Conservation (phyloP, 1,140 invertebrate species). For the Pararge aegeria region DNA sequence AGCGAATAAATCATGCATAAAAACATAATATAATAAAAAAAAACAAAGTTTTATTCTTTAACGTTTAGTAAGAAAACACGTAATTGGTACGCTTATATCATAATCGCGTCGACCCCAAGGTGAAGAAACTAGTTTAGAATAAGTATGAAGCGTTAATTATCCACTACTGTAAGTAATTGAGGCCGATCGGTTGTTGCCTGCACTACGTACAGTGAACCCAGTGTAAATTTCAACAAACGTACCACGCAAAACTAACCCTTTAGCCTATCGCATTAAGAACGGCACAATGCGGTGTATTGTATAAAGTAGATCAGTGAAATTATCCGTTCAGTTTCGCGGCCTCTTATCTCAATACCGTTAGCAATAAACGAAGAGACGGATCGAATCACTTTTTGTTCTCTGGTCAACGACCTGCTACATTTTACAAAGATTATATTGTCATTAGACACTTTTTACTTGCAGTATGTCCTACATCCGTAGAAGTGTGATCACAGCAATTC, state of each 20-base stretch:
- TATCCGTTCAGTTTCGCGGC: slow-evolving; percentile 31
- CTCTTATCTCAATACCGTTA: slow-evolving; percentile 28
- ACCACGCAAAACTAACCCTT: slow-evolving; percentile 5
- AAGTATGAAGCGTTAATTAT: slow-evolving; percentile 16
- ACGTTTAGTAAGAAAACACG: neutral
- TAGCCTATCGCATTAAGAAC: neutral
- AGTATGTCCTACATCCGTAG: too few relatives aligned
- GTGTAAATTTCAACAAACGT: neutral
- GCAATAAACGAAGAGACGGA: slow-evolving; percentile 25
- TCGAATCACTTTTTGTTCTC: slow-evolving; percentile 17
- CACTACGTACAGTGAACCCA: slow-evolving; percentile 16
- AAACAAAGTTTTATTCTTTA: too few relatives aligned
- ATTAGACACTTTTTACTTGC: slow-evolving; percentile 2
- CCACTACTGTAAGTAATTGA: slow-evolving; percentile 20
- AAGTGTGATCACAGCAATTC: too few relatives aligned
- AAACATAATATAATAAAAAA: too few relatives aligned
- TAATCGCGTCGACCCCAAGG: slow-evolving; percentile 7
- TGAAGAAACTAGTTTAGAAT: slow-evolving; percentile 12
- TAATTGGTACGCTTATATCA: slow-evolving; percentile 1
- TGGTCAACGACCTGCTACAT: slow-evolving; percentile 27
- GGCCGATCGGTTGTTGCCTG: slow-evolving; percentile 20
- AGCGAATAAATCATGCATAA: too few relatives aligned
- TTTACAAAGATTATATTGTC: slow-evolving; percentile 1
- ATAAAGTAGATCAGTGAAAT: slow-evolving; percentile 35
- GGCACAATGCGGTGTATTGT: neutral